Base-by-base conservation (phyloP, 2,888 invertebrate genomes). In the Eristalis arbustorum region DNA sequence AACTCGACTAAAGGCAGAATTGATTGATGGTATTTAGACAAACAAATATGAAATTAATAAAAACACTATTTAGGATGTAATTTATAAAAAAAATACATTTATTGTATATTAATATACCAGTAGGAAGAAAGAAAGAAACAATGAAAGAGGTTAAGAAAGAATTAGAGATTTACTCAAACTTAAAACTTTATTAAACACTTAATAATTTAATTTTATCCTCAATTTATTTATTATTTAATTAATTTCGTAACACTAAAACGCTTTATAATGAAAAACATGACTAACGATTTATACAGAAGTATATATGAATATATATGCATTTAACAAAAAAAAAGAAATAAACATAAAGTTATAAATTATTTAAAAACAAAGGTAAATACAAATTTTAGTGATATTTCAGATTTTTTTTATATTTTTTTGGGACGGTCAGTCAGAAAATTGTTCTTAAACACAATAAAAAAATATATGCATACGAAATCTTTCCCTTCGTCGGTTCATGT, bases 251-350 rank as follows among this genome's bases (percentile, higher is more conserved):
- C 69, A 78, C 56, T 66, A 67, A 75, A 85, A 81, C 84, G 84
- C 84, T 84, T 84, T 84, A 76, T 84, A 85, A 85, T 74, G 82
- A 85, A 49, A 49, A 49, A 49, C 25, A 85, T 85, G 82, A 85
- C 85, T 85, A 82, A 82, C 72, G 67, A 78, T 85, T 78, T 82
- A 82, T 64, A 82, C 59, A 83, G 40, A 69, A 31, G 56, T 66
- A 68, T 42, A 77, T 61, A 74, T 31, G 69, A 18, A 66, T 13
- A 67, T 63, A 80, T 63, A 80, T 84, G 76, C 72, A 79, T 76
- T 71, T 64, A 57, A 82, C 57, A 49, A 69, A n/a, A 72, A 25
- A 61, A 79, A 49, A 37, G 42, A 61, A 76, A 77, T 59, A 84
- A 67, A 75, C 62, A 77, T 74, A 74, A 82, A 78, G 82, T 82